These are phyloP conservation scores for Lithophane semibrunnea DNA, from an alignment of 2,888 invertebrate species.

Conservation along the genomic window DNA sequence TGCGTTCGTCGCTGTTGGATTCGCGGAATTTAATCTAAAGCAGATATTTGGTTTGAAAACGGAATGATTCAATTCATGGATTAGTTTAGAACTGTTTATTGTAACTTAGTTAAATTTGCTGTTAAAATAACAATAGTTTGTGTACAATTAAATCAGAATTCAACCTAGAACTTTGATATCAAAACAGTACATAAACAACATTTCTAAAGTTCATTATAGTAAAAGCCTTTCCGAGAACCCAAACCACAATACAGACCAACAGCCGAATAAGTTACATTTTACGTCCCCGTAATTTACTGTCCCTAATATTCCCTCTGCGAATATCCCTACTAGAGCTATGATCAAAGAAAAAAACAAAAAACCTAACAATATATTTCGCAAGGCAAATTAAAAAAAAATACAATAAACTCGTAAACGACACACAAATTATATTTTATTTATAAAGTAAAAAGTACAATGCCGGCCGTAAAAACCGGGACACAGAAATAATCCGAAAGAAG, in stretches of 20 bases:
- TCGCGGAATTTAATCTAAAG: neutral
- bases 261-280: constrained; percentile 27
- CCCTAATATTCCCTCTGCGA: constrained; percentile 38
- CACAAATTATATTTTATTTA: constrained; percentile 67
- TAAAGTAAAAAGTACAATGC: constrained; percentile 61
- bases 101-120: neutral
- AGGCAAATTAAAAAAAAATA: constrained; percentile 64
- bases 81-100: constrained; percentile 22
- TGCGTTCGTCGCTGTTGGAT: neutral
- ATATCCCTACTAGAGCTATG: constrained; percentile 28
- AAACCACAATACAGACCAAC: neutral
- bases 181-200: constrained; percentile 20
- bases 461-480: constrained; percentile 57
- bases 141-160: constrained; percentile 12
- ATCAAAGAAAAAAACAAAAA: constrained; percentile 54
- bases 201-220: constrained; percentile 23
- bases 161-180: constrained; percentile 24
- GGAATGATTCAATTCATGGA: neutral
- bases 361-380: constrained; percentile 48
- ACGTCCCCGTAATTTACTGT: constrained; percentile 38
- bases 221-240: constrained; percentile 7
- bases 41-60: constrained; percentile 20
- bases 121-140: constrained; percentile 7
- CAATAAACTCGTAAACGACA: constrained; percentile 63
- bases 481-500: constrained; percentile 66